Base-by-base conservation (phyloP, 2,797 vertebrate genomes). In the Leptodactylus fallax region DNA sequence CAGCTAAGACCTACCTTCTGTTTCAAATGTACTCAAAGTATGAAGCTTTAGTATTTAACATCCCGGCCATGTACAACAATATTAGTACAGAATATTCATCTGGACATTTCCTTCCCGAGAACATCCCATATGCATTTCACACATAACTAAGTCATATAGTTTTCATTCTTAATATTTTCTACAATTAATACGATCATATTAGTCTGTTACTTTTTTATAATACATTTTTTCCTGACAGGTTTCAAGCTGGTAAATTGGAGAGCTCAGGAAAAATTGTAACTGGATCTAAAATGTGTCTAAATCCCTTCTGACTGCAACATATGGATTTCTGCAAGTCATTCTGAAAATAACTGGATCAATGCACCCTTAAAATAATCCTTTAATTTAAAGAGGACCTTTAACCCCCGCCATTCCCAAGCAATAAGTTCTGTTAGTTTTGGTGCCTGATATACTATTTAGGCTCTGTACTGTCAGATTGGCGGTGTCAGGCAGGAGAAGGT, bases 1-100 rank as follows among this genome's bases (percentile, higher is more conserved):
- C 80, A 87, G 67, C 72, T 60, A 78, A 78, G 69, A 47, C 61
- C 45, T 58, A 77, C 74, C 74, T 83, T 69, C 71, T 72, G 17
- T 81, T 67, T 77, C 60, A 76, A n/a, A 87, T 45, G 13, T 56
- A 45, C 25, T 71, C 8, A 16, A 27, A 55, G 16, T 77, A 78
- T 58, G 17, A 71, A 71, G 77, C 63, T 56, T 27, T 65, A 77
- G n/a, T 23, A 79, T 27, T 55, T 58, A 79, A 80, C 85, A 79
- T 61, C 55, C 56, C 14, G 45, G 47, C 55, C 51, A 84, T 84
- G 58, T 56, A n/a, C 17, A 56, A 60, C 17, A 49, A 51, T 82
- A 51, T 77, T 23, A 65, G 23, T 0, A 19, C 2, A 14, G 19
- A 47, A 47, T 13, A 14, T 74, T 74, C 19, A 16, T 58, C 21